Base-by-base conservation (phyloP, 1,140 invertebrate species). In the Aplysia californica region DNA sequence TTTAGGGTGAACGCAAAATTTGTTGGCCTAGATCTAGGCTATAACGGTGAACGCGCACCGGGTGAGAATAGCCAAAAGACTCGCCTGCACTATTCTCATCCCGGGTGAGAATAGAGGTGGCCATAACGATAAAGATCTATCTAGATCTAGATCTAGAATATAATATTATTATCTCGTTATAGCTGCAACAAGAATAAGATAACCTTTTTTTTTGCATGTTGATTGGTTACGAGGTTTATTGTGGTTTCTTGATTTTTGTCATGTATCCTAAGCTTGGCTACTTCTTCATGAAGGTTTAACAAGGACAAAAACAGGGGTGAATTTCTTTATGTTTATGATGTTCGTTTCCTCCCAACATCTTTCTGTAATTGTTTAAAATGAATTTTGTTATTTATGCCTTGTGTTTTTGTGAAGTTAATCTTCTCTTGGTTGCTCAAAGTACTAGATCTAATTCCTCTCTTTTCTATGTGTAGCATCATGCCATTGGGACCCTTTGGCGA, bases 401-500 rank as follows among this genome's bases (percentile, higher is more conserved):
- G 15, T 10, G 10, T 18, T n/a, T 33, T 65, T 23, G 21, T 10
- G 29, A 21, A 65, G 6, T 65, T 61, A 61, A 10, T 6, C 10
- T 10, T n/a, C 26, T 61, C 26, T 61, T 61, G 6, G 6, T 61
- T 61, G 6, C 6, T 61, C 58, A n/a, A 61, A 10, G 26, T 61
- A 18, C 6, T 10, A n/a, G 6, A 10, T 29, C 6, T 29, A 6
- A 61, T 61, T 61, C 18, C 18, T 50, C 55, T 2, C 55, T 2
- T 18, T 69, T 18, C 15, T 5, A 58, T 20, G 31, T 56, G 4
- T 56, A 80, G 72, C 59, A 84, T 58, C 65, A 88, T 87, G 87
- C 87, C 87, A 41, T 82, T 87, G 39, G 88, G 88, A 72, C 85
- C 87, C 81, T 89, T 88, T 86, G 88, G 88, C 38, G 87, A 89